Percentiles rank a stretch among this genome's conserved stretches.
Evolutionary conservation across 2,113 vertebrate genomes (phyloP).

Genomic region (Colaptes auratus): DNA sequence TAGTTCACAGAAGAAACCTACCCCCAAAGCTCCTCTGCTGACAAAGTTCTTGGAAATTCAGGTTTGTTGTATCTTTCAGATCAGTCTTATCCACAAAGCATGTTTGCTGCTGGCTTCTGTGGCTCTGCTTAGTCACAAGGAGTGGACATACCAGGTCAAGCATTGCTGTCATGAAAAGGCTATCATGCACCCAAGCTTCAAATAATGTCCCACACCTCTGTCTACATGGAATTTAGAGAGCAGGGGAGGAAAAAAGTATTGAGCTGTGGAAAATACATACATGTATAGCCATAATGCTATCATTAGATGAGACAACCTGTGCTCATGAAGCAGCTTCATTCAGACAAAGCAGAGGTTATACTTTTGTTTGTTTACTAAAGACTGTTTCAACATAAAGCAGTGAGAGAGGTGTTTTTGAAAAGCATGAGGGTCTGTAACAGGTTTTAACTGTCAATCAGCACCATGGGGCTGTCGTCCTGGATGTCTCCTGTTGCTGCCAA

Average conservation of each 20-base stretch:
- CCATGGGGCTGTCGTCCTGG: not conserved
- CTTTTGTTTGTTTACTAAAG: not conserved
- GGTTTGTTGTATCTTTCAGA: not conserved
- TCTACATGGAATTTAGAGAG: not conserved
- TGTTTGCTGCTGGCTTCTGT: not conserved
- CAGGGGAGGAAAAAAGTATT: not conserved
- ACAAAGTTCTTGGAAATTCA: not conserved
- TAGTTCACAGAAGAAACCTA: not conserved
- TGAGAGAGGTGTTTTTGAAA: not conserved
- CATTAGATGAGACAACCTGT: not conserved
- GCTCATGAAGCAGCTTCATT: not conserved
- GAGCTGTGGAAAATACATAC: not conserved
- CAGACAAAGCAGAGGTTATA: not conserved
- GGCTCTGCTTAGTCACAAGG: not conserved
- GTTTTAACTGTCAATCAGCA: rapidly evolving
- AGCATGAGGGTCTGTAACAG: rapidly evolving
- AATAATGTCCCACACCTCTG: not conserved
- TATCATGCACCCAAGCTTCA: not conserved
- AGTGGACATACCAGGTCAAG: not conserved
- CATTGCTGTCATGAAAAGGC: not conserved
- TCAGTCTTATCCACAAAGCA: not conserved
- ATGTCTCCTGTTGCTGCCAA: rapidly evolving
- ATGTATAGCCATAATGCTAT: not conserved
- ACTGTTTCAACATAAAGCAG: not conserved
- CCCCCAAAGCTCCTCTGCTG: not conserved